Evolutionary conservation across 2,888 invertebrate species (phyloP), one percentile per base, ranked within the genome.

Genomic region (Ophioninae sp.): DNA sequence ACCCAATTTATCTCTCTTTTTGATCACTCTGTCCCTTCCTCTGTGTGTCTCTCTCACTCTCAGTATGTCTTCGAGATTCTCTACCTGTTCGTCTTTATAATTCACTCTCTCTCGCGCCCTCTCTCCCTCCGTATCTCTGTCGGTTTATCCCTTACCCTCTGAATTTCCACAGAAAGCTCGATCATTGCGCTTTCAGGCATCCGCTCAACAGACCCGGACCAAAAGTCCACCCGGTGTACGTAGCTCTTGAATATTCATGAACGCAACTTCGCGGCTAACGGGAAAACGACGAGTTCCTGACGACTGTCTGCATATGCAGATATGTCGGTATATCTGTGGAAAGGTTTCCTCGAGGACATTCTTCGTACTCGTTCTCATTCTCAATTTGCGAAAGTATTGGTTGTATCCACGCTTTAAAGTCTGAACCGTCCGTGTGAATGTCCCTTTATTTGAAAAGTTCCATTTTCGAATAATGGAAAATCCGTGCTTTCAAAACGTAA

Each of bases 191-290:
- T 50, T 50, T 50, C 50, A 72, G 61, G 69, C 59, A 62, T 70
- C 62, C 69, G 78, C n/a, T 64, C 21, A 70, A 39, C 50, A 50
- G n/a, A 21, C 50, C 23, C 56, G 64, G 64, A 64, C 37, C 3
- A 21, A 62, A 30, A 20, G 20, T 61, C 61, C 70, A 56, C 61
- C 37, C 74, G 10, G n/a, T 44, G 20, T 57, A 50, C 50, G 6
- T 50, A 67, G 30, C 61, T 37, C 74, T 23, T 81, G 81, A 81
- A 84, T 84, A 84, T 84, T 81, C 78, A 84, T 81, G 80, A 70
- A 65, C 20, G 23, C 56, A 59, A 13, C 20, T 30, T 44, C 30
- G 13, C 17, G 59, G 57, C 37, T 68, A 59, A 59, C 68, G 57
- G 59, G 67, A 59, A 76, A 76, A 41, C 68, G 21, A 67, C 59